Percentiles rank a stretch among this genome's conserved stretches.
These are phyloP conservation scores for Eptesicus fuscus DNA, from an alignment of 2,113 vertebrate genomes.

Conservation along the genomic window DNA sequence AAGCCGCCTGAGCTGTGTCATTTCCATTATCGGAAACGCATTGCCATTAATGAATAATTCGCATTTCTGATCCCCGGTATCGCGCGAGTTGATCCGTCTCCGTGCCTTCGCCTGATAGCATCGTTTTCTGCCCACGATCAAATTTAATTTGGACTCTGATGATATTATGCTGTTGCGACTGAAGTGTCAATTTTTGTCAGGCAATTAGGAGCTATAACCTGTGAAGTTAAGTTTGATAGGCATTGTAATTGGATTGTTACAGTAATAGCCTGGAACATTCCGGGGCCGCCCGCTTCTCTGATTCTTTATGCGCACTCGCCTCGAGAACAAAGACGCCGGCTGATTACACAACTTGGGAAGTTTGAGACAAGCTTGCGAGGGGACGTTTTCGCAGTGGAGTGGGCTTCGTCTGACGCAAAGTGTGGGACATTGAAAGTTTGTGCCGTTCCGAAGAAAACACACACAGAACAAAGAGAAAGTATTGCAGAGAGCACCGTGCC, in stretches of 20 bases:
- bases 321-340: slow-evolving; percentile 85
- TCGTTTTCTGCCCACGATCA: slow-evolving; percentile 99
- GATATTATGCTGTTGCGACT: slow-evolving; percentile 99
- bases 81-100: slow-evolving; percentile 96
- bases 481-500: background rate
- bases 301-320: slow-evolving; percentile 84
- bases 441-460: background rate
- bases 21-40: slow-evolving; percentile 98
- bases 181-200: slow-evolving; percentile 99
- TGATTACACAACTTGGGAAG: slow-evolving; percentile 81
- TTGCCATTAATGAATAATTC: slow-evolving; percentile 99
- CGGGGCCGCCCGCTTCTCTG: slow-evolving; percentile 87
- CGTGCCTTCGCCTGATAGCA: slow-evolving; percentile 94
- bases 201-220: slow-evolving; percentile 99
- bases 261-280: slow-evolving; percentile 94
- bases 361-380: slow-evolving; percentile 72
- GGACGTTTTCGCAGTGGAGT: slow-evolving; percentile 31
- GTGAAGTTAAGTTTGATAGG: slow-evolving; percentile 99
- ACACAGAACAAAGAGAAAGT: background rate
- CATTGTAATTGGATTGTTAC: slow-evolving; percentile 99
- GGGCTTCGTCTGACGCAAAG: background rate
- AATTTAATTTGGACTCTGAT: slow-evolving; percentile 99
- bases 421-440: background rate
- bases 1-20: slow-evolving; percentile 99
- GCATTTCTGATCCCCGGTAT: slow-evolving; percentile 98